phyloP scores from a whole-genome alignment of 2,888 invertebrate genomes.

The Caenorhabditis doughertyi region DNA sequence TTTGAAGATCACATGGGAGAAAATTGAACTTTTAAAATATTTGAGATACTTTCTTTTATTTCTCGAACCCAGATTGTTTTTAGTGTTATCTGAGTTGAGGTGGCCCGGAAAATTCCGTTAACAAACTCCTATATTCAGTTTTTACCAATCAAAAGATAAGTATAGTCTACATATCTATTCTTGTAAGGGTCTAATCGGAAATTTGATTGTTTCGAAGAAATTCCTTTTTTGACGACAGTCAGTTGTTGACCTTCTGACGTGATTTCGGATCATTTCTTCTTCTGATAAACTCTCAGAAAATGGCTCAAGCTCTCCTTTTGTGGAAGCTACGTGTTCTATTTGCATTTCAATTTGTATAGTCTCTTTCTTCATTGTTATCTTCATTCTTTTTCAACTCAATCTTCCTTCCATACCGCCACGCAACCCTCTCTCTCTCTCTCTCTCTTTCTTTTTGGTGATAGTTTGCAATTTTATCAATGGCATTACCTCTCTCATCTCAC shows the following conservation, averaged over 20 bases:
- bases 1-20: neutral
- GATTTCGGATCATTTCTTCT: slow-evolving; percentile 20
- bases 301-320: slow-evolving; percentile 12
- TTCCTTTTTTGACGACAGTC: slow-evolving; percentile 13
- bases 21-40: slow-evolving; percentile 22
- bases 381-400: slow-evolving; percentile 5
- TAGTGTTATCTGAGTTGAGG: no score
- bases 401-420: slow-evolving; percentile 35
- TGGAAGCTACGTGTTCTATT: slow-evolving; percentile 54
- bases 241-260: slow-evolving; percentile 53
- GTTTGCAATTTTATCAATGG: slow-evolving; percentile 60
- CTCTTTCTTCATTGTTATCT: slow-evolving; percentile 16
- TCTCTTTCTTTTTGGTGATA: slow-evolving; percentile 53
- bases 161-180: slow-evolving; percentile 1
- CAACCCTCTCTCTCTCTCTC: no score
- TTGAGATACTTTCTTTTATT: neutral
- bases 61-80: no score
- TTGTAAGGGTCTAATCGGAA: neutral
- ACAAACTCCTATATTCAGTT: no score
- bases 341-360: slow-evolving; percentile 32
- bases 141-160: slow-evolving; percentile 15
- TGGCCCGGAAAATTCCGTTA: no score
- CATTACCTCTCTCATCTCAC: slow-evolving; percentile 33
- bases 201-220: slow-evolving; percentile 46
- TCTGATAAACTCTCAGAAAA: no score